phyloP scores from a whole-genome alignment of 2,113 vertebrate genomes.

The Neodon shergylaensis region DNA sequence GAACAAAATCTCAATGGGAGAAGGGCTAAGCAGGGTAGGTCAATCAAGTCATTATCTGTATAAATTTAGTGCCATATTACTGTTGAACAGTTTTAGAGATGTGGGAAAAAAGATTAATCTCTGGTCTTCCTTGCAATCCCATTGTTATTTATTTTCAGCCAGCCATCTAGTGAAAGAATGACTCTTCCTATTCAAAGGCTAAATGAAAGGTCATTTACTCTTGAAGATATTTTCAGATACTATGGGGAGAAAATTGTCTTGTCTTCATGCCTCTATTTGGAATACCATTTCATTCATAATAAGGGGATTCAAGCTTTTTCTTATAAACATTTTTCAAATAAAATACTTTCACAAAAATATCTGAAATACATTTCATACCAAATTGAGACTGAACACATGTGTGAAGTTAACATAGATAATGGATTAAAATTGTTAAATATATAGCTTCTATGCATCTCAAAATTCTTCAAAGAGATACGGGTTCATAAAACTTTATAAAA shows the following conservation, averaged over 20 bases:
- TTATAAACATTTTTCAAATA: conserved; percentile 31
- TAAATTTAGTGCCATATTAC: conserved; percentile 75
- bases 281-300: conserved; percentile 41
- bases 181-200: conserved; percentile 60
- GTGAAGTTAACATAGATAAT: not conserved
- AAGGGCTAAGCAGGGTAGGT: conserved; percentile 66
- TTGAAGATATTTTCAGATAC: conserved; percentile 63
- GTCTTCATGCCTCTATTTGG: conserved; percentile 46
- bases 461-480: not conserved
- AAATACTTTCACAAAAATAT: not conserved
- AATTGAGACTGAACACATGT: conserved; percentile 25
- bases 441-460: not conserved
- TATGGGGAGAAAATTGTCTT: conserved; percentile 1
- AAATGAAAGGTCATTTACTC: conserved; percentile 71
- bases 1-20: conserved; percentile 65
- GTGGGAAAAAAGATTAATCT: conserved; percentile 60
- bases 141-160: conserved; percentile 74
- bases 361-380: not conserved
- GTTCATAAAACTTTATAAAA: not conserved
- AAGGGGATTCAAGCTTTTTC: conserved; percentile 46
- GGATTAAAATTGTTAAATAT: not conserved
- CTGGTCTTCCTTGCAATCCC: conserved; percentile 42
- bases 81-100: conserved; percentile 67
- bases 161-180: conserved; percentile 71
- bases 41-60: conserved; percentile 72